Evolutionary conservation across 2,113 vertebrate species (phyloP), one percentile per base, ranked within the genome.

Genomic region (Laticauda colubrina): DNA sequence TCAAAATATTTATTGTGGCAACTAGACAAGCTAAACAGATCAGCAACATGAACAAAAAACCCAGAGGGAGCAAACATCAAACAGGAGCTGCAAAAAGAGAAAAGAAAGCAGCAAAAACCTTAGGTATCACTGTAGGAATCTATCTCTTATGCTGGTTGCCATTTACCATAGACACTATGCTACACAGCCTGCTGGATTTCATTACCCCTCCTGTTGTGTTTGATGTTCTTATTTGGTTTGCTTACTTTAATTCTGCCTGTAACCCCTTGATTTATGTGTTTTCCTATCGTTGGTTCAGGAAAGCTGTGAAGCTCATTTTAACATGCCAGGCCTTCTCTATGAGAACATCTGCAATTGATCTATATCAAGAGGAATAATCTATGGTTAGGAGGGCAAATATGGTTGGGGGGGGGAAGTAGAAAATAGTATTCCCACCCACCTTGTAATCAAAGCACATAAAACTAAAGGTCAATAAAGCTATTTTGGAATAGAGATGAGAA

Each of bases 191-290:
- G 88, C 59, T 96, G 12, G 86, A 95, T 93, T 97, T 96, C 48
- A 75, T 93, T 94, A 97, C 94, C 0, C 94, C 95, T 0, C 93
- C 96, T 0, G 24, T 96, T 86, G 64, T 97, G 51, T 97, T 97
- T 54, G 95, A 96, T 94, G 93, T 94, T 29, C 93, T 97, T 26
- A 95, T 97, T 93, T 97, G 96, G 95, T 96, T 97, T 87, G 95
- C 95, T 45, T 97, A 97, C 91, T 96, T 97, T 89, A 97, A 95
- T 91, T 97, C 95, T 7, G 95, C 96, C 91, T 97, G 96, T 87
- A 97, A 96, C 87, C 96, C 96, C 2, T 92, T 97, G 91, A 97
- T 97, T 64, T 97, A 96, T 20, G 95, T 96, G 51, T 97, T 97
- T 91, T 97, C 96, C 61, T 97, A 96, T 29, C 43, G 0, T 7